These are phyloP conservation scores for Lithobius niger DNA, from an alignment of 1,140 invertebrate species.

Conservation along the genomic window DNA sequence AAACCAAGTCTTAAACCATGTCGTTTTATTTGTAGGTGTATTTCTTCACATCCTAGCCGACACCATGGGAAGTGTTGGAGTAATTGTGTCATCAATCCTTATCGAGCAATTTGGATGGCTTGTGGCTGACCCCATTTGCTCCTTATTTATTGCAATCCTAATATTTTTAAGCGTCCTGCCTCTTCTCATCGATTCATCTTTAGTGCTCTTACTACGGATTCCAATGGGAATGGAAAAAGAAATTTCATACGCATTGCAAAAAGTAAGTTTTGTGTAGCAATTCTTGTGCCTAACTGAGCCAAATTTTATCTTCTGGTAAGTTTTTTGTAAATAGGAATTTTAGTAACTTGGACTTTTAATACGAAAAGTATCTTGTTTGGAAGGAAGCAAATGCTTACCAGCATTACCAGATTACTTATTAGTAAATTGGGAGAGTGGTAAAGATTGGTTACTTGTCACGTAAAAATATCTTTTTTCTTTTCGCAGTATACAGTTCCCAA, in stretches of 20 bases:
- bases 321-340: no score
- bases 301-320: no score
- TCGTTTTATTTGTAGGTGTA: conserved; percentile 34
- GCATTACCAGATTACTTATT: no score
- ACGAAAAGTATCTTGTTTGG: not conserved
- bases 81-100: conserved; percentile 45
- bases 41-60: conserved; percentile 48
- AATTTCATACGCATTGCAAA: conserved; percentile 23
- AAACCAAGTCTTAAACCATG: conserved; percentile 5
- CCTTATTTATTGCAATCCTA: conserved; percentile 43
- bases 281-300: not conserved
- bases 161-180: conserved; percentile 44
- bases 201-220: conserved; percentile 33
- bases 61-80: conserved; percentile 47
- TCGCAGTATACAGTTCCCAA: no score
- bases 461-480: no score
- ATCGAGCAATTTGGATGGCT: conserved; percentile 45
- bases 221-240: conserved; percentile 22
- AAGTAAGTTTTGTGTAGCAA: conserved; percentile 20
- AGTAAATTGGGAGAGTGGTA: no score
- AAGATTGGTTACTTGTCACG: no score
- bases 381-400: no score
- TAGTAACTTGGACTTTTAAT: not conserved
- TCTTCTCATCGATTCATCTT: conserved; percentile 38
- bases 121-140: conserved; percentile 49